Conservation (phyloP, 2,113 vertebrate species). For the Pygathrix nemaeus region DNA sequence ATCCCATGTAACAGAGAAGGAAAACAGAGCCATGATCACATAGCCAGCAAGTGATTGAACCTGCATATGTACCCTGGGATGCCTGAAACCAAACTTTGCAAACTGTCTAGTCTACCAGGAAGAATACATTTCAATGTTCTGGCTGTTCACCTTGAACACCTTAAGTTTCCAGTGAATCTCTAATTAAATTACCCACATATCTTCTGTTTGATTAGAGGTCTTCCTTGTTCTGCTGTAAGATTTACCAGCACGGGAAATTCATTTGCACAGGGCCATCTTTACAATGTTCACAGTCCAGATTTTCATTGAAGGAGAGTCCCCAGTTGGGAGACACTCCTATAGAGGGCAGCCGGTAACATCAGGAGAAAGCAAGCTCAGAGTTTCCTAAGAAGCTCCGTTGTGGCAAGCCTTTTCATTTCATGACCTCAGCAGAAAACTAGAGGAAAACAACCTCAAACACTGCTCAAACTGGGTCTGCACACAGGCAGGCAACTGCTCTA, state of each 20-base stretch:
- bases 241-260: background rate
- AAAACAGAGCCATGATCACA: background rate
- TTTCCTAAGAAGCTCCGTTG: background rate
- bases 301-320: background rate
- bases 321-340: background rate
- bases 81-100: background rate
- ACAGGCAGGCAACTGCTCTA: background rate
- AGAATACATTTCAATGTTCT: background rate
- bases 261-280: background rate
- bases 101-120: background rate
- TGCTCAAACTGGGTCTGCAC: background rate
- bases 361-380: background rate
- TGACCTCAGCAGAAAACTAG: background rate
- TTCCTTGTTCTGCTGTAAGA: background rate
- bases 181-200: background rate
- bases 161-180: background rate
- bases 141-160: background rate
- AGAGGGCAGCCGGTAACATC: background rate
- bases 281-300: background rate
- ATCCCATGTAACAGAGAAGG: background rate
- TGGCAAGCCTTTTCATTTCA: background rate
- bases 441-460: background rate
- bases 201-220: background rate
- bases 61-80: background rate
- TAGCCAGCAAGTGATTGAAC: background rate